Conservation (phyloP, 2,113 vertebrate species). For the Uria aalge region DNA sequence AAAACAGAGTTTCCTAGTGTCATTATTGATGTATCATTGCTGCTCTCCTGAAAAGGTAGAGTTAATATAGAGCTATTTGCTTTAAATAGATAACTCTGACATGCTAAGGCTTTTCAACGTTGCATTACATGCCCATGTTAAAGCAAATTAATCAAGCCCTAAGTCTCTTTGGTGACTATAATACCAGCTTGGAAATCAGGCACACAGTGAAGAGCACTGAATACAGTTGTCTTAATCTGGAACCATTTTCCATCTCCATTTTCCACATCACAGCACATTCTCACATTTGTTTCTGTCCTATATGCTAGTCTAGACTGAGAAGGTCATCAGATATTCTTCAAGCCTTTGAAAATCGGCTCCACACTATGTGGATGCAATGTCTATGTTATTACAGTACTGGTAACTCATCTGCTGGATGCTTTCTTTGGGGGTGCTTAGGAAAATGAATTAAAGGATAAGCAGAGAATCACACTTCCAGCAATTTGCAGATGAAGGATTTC, state of each 20-base stretch:
- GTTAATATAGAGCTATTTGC: background rate
- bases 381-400: background rate
- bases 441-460: background rate
- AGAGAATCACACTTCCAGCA: background rate
- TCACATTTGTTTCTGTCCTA: background rate
- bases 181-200: background rate
- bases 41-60: background rate
- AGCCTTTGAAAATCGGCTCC: background rate
- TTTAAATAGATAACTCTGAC: background rate
- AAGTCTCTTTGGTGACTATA: background rate
- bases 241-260: accelerated
- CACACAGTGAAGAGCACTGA: background rate
- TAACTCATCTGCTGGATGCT: background rate
- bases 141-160: background rate
- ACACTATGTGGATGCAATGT: background rate
- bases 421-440: background rate
- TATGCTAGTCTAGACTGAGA: background rate
- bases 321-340: background rate
- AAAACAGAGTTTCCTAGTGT: background rate
- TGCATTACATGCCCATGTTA: background rate
- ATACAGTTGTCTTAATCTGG: background rate
- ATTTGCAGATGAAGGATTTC: background rate
- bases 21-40: background rate
- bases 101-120: background rate
- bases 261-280: background rate